These are phyloP conservation scores for Chironomus riparius DNA, from an alignment of 2,888 invertebrate genomes.

Conservation along the genomic window DNA sequence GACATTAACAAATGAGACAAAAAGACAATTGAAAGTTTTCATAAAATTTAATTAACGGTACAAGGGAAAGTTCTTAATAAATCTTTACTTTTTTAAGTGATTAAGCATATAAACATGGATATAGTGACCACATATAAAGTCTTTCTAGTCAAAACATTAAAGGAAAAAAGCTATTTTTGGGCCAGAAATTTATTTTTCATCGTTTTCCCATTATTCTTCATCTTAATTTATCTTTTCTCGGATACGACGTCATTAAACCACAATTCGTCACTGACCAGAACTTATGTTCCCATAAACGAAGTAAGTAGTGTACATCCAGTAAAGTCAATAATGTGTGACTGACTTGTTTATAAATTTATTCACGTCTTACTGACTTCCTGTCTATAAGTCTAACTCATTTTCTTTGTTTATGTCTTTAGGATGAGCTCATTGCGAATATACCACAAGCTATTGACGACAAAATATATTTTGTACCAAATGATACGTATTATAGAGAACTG, in stretches of 20 bases:
- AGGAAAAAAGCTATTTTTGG: constrained; percentile 23
- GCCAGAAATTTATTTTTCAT: constrained; percentile 4
- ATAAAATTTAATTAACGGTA: neutral
- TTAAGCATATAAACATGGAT: neutral
- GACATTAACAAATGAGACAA: too few species aligned
- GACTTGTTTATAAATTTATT: neutral
- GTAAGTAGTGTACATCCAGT: neutral
- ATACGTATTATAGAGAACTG: neutral
- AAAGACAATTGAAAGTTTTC: neutral
- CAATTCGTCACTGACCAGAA: neutral
- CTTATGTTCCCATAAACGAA: neutral
- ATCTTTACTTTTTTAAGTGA: neutral
- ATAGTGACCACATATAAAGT: constrained; percentile 13
- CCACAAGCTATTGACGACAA: constrained; percentile 22
- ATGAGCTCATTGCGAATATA: constrained; percentile 22
- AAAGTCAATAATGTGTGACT: neutral
- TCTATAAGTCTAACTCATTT: neutral
- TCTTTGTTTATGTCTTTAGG: neutral
- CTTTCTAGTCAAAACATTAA: constrained; percentile 19
- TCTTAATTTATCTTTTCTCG: neutral
- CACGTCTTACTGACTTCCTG: neutral
- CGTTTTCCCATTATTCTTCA: constrained; percentile 17
- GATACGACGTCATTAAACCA: neutral
- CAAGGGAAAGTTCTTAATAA: neutral
- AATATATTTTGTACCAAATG: constrained; percentile 20